Base-by-base conservation (phyloP, 64 coral and sea anemone genomes). In the Acropora yongei region DNA sequence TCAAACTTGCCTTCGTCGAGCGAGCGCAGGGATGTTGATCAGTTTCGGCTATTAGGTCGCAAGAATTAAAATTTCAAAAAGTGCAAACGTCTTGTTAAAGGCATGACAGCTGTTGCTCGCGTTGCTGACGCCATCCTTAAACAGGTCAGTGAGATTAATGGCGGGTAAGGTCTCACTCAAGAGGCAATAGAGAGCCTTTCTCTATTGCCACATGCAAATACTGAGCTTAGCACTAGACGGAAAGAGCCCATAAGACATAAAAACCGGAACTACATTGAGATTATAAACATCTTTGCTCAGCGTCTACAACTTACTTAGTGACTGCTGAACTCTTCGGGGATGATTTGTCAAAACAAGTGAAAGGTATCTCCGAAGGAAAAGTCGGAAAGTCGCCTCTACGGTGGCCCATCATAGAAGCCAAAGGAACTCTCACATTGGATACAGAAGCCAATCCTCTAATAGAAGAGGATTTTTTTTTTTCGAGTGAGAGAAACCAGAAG, bases 41-140 rank as follows among this genome's bases (percentile, higher is more conserved):
- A 55, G 51, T 87, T 65, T 16, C 18, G 2, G 43, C 41, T n/a
- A 49, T 88, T 11, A 47, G 86, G 44, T 88, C 69, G 0, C 69
- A 88, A 48, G 86, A 76, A 11, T 17, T 88, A 39, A 71, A 72
- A 45, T 63, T 72, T 44, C 67, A 72, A 45, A 72, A 88, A 72
- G 65, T 88, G 39, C 69, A 72, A 72, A 88, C 86, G 20, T 88
- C 86, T 68, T n/a, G 53, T 88, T 43, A 88, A 88, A 51, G 86
- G 72, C 43, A 74, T 88, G 68, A 86, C 83, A 48, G 83, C 61
- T 30, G 42, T 72, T 72, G 66, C 69, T 48, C 60, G 66, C 16
- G 83, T 46, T 5, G 47, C 66, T 67, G 40, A 72, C 83, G 69
- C 65, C 11, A 79, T 8, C 44, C 16, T 47, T 3, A 48, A 79